Evolutionary conservation across 2,797 vertebrate genomes (phyloP), one percentile per base, ranked within the genome.

Genomic region (Alfaro cultratus): DNA sequence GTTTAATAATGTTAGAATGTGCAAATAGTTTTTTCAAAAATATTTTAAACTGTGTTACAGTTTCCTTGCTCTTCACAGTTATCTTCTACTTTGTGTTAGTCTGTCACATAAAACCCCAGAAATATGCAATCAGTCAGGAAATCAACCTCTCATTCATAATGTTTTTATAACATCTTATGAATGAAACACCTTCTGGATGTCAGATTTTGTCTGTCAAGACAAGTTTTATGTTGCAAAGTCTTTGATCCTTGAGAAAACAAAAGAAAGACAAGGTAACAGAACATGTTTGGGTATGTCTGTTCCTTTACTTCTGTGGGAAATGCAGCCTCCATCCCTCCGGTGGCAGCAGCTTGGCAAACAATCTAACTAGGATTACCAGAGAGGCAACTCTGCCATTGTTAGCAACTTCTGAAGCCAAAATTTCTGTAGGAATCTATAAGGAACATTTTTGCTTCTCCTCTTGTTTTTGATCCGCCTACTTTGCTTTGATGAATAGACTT

Each of bases 221-320:
- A 11, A 2, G 36, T 74, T 43, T 74, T 39, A 74, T 23, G 13
- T 53, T 55, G 12, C 73, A n/a, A 57, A 5, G 49, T 13, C 8
- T 57, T 57, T 74, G 36, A 60, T 45, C 26, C 41, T 72, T 78
- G 62, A 82, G 21, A 75, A 31, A 23, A 43, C 4, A 41, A 53
- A 71, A 67, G 46, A 39, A 26, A 80, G 47, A 57, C 13, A 41
- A 47, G 3, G 1, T 75, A 62, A 81, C 55, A 62, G 84, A 84
- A 82, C 68, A 26, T 62, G 49, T 80, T 68, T 55, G 26, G 53
- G 70, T 77, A 13, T 11, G 53, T 78, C 21, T 43, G 36, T n/a
- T 70, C 71, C 31, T 78, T 80, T 46, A 34, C 16, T 34, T 57
- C 74, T 11, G 53, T 29, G 5, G 46, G 31, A 80, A 80, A 70